phyloP scores from a whole-genome alignment of 2,888 invertebrate species.

The Rhagonycha lutea region DNA sequence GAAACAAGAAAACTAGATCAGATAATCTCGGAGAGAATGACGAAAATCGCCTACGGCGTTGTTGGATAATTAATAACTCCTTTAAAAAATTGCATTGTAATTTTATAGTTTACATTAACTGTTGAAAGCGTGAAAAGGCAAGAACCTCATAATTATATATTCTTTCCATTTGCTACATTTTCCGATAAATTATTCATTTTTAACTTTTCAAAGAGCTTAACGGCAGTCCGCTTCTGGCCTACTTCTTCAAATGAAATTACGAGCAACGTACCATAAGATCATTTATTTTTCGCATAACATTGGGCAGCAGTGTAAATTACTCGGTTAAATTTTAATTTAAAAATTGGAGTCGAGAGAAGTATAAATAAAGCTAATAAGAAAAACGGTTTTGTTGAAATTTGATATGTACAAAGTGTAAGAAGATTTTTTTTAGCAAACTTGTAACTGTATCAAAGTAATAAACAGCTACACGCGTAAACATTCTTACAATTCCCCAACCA shows the following conservation, averaged over 20 bases:
- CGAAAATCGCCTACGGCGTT: too few species aligned
- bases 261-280: slow-evolving; percentile 12
- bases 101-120: too few species aligned
- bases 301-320: background rate
- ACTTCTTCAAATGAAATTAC: slow-evolving; percentile 21
- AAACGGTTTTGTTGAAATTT: background rate
- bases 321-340: background rate
- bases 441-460: slow-evolving; percentile 19
- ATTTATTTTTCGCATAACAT: slow-evolving; percentile 21
- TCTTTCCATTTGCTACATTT: too few species aligned
- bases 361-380: background rate
- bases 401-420: background rate
- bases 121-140: too few species aligned
- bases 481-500: slow-evolving; percentile 22
- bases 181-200: too few species aligned
- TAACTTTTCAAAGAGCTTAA: too few species aligned
- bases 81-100: too few species aligned
- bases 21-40: too few species aligned
- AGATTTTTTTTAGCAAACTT: background rate
- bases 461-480: slow-evolving; percentile 28
- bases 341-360: background rate
- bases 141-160: too few species aligned
- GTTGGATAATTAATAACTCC: too few species aligned
- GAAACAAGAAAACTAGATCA: too few species aligned
- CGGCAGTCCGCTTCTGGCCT: background rate